Evolutionary conservation across 2,113 vertebrate species (phyloP).

Genomic region (Ellobius talpinus): DNA sequence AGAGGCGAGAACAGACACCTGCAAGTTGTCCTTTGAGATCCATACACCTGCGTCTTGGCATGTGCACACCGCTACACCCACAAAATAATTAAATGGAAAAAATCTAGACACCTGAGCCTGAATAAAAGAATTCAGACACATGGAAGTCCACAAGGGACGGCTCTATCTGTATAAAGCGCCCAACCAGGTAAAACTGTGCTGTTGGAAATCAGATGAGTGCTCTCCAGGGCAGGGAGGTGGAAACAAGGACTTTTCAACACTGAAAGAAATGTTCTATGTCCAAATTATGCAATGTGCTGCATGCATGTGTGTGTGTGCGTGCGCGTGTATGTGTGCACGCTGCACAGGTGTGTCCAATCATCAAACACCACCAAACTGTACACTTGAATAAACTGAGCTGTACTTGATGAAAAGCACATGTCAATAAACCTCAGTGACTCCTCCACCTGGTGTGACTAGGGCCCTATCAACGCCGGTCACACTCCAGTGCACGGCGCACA

Average conservation of each 20-base stretch:
- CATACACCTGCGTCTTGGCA: neutral
- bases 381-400: too few relatives aligned
- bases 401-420: too few relatives aligned
- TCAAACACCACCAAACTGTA: too few relatives aligned
- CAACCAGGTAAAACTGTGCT: neutral
- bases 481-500: too few relatives aligned
- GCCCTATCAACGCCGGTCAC: too few relatives aligned
- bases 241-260: neutral
- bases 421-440: too few relatives aligned
- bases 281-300: neutral
- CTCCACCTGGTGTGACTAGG: too few relatives aligned
- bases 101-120: neutral
- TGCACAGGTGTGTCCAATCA: too few relatives aligned
- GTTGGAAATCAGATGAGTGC: neutral
- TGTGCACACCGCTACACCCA: neutral
- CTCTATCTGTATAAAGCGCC: neutral
- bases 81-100: neutral
- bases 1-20: neutral
- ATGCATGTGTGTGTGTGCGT: neutral
- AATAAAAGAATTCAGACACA: neutral
- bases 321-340: too few relatives aligned
- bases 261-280: neutral
- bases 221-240: accelerated
- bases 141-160: neutral
- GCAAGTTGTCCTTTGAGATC: neutral